These are phyloP conservation scores for Smittia sp. DNA, from an alignment of 2,888 invertebrate genomes.

Conservation along the genomic window DNA sequence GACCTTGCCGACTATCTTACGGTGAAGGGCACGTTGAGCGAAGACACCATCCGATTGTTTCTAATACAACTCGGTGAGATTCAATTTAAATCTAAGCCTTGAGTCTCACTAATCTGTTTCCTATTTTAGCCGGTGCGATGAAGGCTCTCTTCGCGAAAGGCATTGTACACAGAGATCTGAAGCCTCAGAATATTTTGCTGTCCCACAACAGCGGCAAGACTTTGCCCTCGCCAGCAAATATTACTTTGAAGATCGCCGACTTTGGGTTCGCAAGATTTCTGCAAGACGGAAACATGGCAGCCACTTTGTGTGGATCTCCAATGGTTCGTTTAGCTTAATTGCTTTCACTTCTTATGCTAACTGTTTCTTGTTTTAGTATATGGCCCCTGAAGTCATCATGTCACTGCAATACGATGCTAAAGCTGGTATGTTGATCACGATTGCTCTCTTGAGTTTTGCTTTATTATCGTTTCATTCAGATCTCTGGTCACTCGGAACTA, in stretches of 20 bases:
- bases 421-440: constrained; percentile 59
- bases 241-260: constrained; percentile 88
- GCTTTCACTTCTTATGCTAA: not conserved
- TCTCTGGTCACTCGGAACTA: constrained; percentile 98
- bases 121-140: constrained; percentile 84
- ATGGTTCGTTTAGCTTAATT: constrained; percentile 68
- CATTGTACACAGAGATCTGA: constrained; percentile 97
- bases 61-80: constrained; percentile 83
- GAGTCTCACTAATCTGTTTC: constrained; percentile 37
- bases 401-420: constrained; percentile 97
- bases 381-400: constrained; percentile 99
- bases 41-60: constrained; percentile 94
- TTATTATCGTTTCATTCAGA: constrained; percentile 50
- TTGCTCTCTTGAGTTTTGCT: not conserved
- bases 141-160: constrained; percentile 95
- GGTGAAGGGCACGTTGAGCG: constrained; percentile 91
- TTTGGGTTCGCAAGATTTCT: constrained; percentile 99
- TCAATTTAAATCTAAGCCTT: too few relatives aligned
- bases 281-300: constrained; percentile 99
- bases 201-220: constrained; percentile 63
- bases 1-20: constrained; percentile 96
- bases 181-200: constrained; percentile 97
- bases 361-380: constrained; percentile 49
- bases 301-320: constrained; percentile 97
- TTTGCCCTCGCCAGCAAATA: constrained; percentile 69